These are phyloP conservation scores for Corythornis cristatus DNA, from an alignment of 2,113 vertebrate genomes.

Conservation along the genomic window DNA sequence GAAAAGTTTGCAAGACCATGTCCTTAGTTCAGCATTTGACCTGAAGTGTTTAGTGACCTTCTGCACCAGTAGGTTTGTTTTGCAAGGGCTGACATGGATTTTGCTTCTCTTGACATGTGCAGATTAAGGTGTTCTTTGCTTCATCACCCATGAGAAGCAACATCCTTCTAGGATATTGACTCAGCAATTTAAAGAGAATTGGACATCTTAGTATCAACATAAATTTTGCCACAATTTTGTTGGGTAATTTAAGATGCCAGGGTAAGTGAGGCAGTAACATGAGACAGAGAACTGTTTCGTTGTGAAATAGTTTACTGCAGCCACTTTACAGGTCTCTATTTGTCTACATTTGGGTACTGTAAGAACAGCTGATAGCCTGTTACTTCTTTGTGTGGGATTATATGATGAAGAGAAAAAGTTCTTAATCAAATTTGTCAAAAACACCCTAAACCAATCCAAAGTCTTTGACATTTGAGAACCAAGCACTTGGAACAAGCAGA, in stretches of 20 bases:
- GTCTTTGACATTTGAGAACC: not conserved
- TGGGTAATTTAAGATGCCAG: not conserved
- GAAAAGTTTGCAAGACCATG: not conserved
- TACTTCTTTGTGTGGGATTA: not conserved
- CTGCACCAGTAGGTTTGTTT: conserved; percentile 3
- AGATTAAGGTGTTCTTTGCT: conserved; percentile 61
- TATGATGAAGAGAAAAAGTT: not conserved
- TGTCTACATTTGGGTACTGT: not conserved
- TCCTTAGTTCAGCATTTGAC: not conserved
- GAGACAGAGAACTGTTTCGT: not conserved
- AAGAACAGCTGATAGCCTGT: not conserved
- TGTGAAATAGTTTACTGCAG: not conserved
- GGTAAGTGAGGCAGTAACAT: not conserved
- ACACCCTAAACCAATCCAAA: not conserved
- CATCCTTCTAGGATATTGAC: not conserved
- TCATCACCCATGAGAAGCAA: conserved; percentile 50
- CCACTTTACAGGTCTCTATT: not conserved
- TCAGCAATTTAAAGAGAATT: conserved; percentile 32
- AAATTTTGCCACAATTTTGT: not conserved
- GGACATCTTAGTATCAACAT: not conserved
- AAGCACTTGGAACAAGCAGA: not conserved
- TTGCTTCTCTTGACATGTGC: not conserved
- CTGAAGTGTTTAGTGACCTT: conserved; percentile 1
- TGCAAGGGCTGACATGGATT: conserved; percentile 16
- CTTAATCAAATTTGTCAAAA: not conserved